These are phyloP conservation scores for Orthonychiurus folsomi DNA, from an alignment of 2,888 invertebrate species.

Conservation along the genomic window DNA sequence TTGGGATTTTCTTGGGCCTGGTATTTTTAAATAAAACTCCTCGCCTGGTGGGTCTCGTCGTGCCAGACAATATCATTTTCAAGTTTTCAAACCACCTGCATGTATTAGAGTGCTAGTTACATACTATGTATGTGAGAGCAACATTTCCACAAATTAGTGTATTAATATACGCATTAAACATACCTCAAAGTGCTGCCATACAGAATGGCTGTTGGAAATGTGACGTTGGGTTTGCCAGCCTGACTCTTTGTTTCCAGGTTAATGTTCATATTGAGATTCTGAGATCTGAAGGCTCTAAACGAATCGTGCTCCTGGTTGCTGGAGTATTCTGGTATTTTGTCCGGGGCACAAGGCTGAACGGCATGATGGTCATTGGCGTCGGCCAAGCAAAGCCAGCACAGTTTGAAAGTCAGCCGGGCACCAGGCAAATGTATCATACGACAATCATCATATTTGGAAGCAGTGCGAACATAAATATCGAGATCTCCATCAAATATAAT, in stretches of 20 bases:
- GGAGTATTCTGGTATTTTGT: conserved; percentile 91
- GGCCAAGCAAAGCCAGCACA: conserved; percentile 84
- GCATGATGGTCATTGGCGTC: conserved; percentile 93
- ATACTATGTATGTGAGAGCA: too few relatives aligned
- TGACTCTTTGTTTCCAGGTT: conserved; percentile 63
- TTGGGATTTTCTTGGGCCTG: conserved; percentile 75
- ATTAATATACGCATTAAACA: conserved; percentile 5
- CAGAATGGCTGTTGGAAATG: conserved; percentile 68
- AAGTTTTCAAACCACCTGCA: conserved; percentile 85
- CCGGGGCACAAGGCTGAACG: conserved; percentile 90
- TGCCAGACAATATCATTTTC: conserved; percentile 76
- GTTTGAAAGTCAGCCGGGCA: conserved; percentile 68
- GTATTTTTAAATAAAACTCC: conserved; percentile 79
- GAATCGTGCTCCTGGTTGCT: conserved; percentile 95
- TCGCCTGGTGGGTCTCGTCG: conserved; percentile 86
- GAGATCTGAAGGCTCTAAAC: conserved; percentile 85
- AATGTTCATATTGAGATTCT: conserved; percentile 68
- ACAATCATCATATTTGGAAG: conserved; percentile 98
- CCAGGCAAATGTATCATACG: conserved; percentile 83
- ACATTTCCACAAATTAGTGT: background rate
- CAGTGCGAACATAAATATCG: conserved; percentile 89
- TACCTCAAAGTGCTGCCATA: conserved; percentile 84
- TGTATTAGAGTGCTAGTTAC: conserved; percentile 3
- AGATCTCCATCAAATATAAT: conserved; percentile 86
- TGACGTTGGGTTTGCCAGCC: conserved; percentile 50